A percentile compares a stretch with the other conserved stretches of the same genome.
Evolutionary conservation across 2,797 vertebrate species (phyloP).

Genomic region (Cephalopachus bancanus): DNA sequence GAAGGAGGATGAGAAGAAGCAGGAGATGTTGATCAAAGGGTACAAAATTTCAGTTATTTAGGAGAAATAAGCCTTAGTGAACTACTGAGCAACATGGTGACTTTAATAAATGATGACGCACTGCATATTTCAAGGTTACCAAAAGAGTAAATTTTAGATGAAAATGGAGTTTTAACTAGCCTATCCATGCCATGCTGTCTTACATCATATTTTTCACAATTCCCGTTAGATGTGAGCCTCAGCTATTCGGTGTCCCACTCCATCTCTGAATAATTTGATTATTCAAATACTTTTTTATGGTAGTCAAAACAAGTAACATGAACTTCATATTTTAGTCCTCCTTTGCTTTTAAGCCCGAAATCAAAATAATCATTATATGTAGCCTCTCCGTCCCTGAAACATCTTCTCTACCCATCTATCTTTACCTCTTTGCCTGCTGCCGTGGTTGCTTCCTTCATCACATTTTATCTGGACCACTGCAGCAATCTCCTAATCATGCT

Average conservation of each 20-base stretch:
- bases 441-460: neutral
- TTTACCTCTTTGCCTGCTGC: neutral
- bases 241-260: neutral
- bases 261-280: neutral
- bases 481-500: neutral
- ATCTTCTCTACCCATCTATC: neutral
- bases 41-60: neutral
- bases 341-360: neutral
- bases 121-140: neutral
- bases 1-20: neutral
- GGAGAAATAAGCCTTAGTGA: neutral
- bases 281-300: neutral
- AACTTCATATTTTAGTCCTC: neutral
- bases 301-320: neutral
- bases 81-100: neutral
- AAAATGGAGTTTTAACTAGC: neutral
- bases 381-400: neutral
- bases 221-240: neutral
- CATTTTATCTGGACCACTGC: accelerated
- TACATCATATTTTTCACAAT: neutral
- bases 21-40: too few species aligned
- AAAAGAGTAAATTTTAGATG: neutral
- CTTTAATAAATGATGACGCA: neutral
- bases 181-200: accelerated
- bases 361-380: neutral